Base-by-base conservation (phyloP, 92 coral and sea anemone genomes). In the Bergia puertoricense region DNA sequence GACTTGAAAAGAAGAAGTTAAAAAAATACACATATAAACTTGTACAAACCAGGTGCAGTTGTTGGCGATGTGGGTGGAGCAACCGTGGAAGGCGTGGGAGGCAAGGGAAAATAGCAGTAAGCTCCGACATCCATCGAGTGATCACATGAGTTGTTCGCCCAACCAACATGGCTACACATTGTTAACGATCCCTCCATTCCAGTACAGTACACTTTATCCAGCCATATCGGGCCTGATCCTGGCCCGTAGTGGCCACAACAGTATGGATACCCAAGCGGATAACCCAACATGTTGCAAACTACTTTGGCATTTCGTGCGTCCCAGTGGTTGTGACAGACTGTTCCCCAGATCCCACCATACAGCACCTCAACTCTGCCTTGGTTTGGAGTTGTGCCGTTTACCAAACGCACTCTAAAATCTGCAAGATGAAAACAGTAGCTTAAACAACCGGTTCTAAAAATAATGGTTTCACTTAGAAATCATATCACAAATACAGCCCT, bases 321-420 rank as follows among this genome's bases (percentile, higher is more conserved):
- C 87, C 87, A 84, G 38, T 84, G 79, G 20, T 84, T 84, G 41
- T 84, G 79, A 84, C 87, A 84, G 23, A 84, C 48, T 71, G 87
- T 84, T 23, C 87, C 87, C 87, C 87, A 84, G 48, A 68, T 84
- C 68, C 87, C 79, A 46, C 87, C 87, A 42, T 84, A 71, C 44
- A 73, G 11, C 59, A 84, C 87, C 37, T 84, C 87, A 5, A 84
- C 87, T 14, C 87, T 79, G 54, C 87, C 87, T 84, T 84, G 87
- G 66, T 84, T 84, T 84, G 41, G 68, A 16, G 75, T 66, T 20
- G 78, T 23, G 40, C 87, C 87, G 14, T 84, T 84, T 45, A 13
- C 87, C n/a, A 84, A 84, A 9, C 87, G 87, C 30, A 84, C 87
- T 48, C 30, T 46, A 84, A 84, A 71, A 10, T 16, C 87, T 84